phyloP scores from a whole-genome alignment of 2,888 invertebrate species.

The Apomyelois bistriatella region DNA sequence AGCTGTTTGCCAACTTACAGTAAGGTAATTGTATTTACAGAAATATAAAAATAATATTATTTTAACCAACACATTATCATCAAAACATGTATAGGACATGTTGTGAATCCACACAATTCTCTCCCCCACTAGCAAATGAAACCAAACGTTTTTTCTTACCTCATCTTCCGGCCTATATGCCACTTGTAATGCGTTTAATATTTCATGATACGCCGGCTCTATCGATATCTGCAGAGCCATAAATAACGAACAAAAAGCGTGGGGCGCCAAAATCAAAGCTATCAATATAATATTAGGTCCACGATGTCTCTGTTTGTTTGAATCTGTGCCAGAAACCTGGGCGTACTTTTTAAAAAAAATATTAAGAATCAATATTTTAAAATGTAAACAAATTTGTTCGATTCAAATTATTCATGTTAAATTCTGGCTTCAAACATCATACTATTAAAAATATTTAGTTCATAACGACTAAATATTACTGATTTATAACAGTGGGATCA shows the following conservation, averaged over 20 bases:
- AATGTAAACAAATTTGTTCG: too few relatives aligned
- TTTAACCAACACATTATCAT: too few relatives aligned
- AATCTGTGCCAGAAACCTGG: constrained; percentile 22
- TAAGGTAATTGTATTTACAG: too few relatives aligned
- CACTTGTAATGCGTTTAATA: constrained; percentile 80
- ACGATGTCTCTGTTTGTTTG: constrained; percentile 35
- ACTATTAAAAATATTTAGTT: too few relatives aligned
- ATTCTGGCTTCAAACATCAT: too few relatives aligned
- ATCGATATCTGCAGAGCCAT: constrained; percentile 71
- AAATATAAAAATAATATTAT: too few relatives aligned
- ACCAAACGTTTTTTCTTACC: constrained; percentile 68
- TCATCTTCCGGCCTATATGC: constrained; percentile 74
- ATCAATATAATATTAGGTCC: constrained; percentile 75
- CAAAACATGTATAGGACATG: too few relatives aligned
- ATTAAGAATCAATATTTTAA: too few relatives aligned
- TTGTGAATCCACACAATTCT: constrained; percentile 34
- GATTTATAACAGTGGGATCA: too few relatives aligned
- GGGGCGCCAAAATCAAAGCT: constrained; percentile 56
- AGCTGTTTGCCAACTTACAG: too few relatives aligned
- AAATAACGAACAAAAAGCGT: constrained; percentile 72
- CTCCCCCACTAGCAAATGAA: constrained; percentile 49
- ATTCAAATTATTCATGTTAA: too few relatives aligned
- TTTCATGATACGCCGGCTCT: constrained; percentile 73
- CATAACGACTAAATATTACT: too few relatives aligned
- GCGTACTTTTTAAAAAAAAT: not conserved